A percentile compares a stretch with the other conserved stretches of the same genome.
Conservation (phyloP, 2,113 vertebrate genomes). For the Taurulus bubalis region DNA sequence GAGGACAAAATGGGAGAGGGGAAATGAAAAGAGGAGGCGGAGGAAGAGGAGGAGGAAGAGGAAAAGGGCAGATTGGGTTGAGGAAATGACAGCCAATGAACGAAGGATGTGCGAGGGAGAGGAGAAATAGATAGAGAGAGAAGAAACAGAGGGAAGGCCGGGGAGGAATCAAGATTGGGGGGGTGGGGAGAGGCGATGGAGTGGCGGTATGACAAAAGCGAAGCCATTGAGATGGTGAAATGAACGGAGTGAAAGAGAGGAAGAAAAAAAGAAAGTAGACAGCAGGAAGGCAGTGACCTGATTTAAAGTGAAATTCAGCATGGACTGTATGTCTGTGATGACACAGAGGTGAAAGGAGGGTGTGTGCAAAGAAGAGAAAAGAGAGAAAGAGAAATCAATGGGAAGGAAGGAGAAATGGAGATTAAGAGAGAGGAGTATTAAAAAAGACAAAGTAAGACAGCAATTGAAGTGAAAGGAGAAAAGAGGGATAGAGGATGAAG, state of each 20-base stretch:
- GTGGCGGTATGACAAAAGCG: slow-evolving; percentile 64
- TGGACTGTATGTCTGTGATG: slow-evolving; percentile 80
- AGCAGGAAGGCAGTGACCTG: slow-evolving; percentile 82
- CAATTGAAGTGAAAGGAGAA: slow-evolving; percentile 25
- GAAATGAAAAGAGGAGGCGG: slow-evolving; percentile 62
- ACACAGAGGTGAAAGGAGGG: slow-evolving; percentile 54
- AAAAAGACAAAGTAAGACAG: slow-evolving; percentile 47
- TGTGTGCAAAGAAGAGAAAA: background rate
- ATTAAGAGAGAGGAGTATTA: slow-evolving; percentile 67
- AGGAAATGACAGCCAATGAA: slow-evolving; percentile 71
- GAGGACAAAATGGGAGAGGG: slow-evolving; percentile 56
- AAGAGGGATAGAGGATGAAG: slow-evolving; percentile 39
- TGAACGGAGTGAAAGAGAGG: slow-evolving; percentile 49
- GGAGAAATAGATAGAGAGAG: slow-evolving; percentile 50
- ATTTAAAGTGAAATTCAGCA: slow-evolving; percentile 88
- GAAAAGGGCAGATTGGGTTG: slow-evolving; percentile 69
- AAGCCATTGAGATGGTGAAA: slow-evolving; percentile 74
- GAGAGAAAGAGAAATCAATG: slow-evolving; percentile 46
- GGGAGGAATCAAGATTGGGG: slow-evolving; percentile 56
- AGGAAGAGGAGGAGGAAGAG: slow-evolving; percentile 52
- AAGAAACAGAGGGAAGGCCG: slow-evolving; percentile 69
- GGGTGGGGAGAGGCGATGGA: slow-evolving; percentile 10
- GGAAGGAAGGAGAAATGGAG: slow-evolving; percentile 40
- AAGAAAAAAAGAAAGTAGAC: slow-evolving; percentile 38
- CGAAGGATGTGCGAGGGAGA: slow-evolving; percentile 62